Base-by-base conservation (phyloP, 2,797 vertebrate species). In the Microctenopoma lineatum region DNA sequence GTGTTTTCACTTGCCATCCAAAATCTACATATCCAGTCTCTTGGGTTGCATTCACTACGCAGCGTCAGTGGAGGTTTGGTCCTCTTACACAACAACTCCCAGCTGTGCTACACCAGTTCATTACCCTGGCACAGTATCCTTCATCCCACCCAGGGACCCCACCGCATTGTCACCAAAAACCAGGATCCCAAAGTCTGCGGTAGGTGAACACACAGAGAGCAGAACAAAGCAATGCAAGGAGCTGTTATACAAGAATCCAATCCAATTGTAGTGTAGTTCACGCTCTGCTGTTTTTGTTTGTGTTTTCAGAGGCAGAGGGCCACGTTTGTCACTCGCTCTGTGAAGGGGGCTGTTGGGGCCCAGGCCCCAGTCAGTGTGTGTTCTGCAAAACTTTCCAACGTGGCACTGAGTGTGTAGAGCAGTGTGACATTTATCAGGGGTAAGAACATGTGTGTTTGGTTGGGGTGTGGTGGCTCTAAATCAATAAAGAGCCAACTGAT, bases 11-110 rank as follows among this genome's bases (percentile, higher is more conserved):
- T 99, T 79, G 95, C 95, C 0, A 84, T 98, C 73, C 96, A 90
- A 91, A 95, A 96, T 2, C 90, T 98, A 57, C 83, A 90, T 68
- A 95, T 99, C 79, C 79, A 87, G 67, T 97, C 93, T 36, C 92
- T 98, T 26, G 96, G 96, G 61, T 86, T 99, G 25, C 96, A 96
- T 7, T 96, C 97, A 0, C 90, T 99, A 58, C 93, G 84, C 53
- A 96, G 96, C 29, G 87, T 99, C 88, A 96, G 96, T 66, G 97
- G 96, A 0, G 97, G 98, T 25, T 90, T 99, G 89, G 95, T 96
- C 15, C 94, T 99, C 16, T 50, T 98, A 72, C 93, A 97, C 87
- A 95, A 92, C 85, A 99, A 98, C 72, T 75, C 93, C 25, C 91
- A 80, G 68, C 94, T 99, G 71, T 99, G 98, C 88, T 97, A 97